phyloP scores from a whole-genome alignment of 2,888 invertebrate genomes.

The Lampropteryx suffumata region DNA sequence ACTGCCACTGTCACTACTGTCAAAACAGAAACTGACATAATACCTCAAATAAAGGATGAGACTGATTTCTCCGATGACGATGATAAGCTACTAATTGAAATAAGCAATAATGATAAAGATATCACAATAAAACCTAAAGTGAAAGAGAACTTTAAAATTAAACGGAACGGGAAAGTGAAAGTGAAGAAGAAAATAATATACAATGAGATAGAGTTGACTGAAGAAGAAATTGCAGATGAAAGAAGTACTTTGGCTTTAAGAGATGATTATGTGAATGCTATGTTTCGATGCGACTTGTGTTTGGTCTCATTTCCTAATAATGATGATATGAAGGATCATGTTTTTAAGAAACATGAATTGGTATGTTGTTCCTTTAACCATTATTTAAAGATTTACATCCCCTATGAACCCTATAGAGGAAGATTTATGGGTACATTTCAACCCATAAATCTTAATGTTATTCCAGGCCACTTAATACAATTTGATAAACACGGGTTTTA shows the following conservation, averaged over 20 bases:
- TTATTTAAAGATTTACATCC: too few relatives aligned
- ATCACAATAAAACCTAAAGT: background rate
- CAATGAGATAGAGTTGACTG: conserved; percentile 51
- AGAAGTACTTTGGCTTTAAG: conserved; percentile 41
- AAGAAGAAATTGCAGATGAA: conserved; percentile 55
- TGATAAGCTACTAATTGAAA: conserved; percentile 36
- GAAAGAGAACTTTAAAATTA: background rate
- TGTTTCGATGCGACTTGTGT: conserved; percentile 64
- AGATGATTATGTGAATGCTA: conserved; percentile 66
- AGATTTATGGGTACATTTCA: too few relatives aligned
- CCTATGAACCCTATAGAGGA: too few relatives aligned
- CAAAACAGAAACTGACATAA: conserved; percentile 2
- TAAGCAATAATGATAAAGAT: conserved; percentile 6
- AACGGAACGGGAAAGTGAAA: conserved; percentile 36
- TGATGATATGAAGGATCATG: conserved; percentile 67
- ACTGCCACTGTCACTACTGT: background rate
- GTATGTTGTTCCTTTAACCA: conserved; percentile 42
- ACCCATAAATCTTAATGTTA: too few relatives aligned
- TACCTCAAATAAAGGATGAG: conserved; percentile 32
- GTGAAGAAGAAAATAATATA: conserved; percentile 34
- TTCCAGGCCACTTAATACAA: too few relatives aligned
- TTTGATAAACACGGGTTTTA: too few relatives aligned
- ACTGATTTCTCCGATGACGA: conserved; percentile 35
- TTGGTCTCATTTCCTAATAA: conserved; percentile 61
- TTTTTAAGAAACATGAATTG: conserved; percentile 57